A percentile compares a stretch with the other conserved stretches of the same genome.
phyloP scores from a whole-genome alignment of 2,888 invertebrate genomes.

The Ophion obscuratus region DNA sequence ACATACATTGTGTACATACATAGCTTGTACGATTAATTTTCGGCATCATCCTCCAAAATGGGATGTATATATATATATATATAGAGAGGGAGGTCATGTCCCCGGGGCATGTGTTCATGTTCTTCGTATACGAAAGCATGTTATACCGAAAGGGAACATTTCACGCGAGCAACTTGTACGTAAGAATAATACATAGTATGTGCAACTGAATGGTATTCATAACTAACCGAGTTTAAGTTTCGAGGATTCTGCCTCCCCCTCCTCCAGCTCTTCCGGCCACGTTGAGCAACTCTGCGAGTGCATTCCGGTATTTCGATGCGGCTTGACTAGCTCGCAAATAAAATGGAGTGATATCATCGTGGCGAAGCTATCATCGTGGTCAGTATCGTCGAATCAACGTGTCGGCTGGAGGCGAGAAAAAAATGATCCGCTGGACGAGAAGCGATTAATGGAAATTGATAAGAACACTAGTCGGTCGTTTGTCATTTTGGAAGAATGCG shows the following conservation, averaged over 20 bases:
- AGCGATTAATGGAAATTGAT: too few relatives aligned
- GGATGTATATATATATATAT: background rate
- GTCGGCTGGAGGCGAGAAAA: background rate
- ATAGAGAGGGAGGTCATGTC: background rate
- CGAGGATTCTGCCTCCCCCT: background rate
- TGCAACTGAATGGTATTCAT: conserved; percentile 25
- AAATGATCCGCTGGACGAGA: too few relatives aligned
- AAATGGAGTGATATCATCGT: background rate
- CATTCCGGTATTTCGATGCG: conserved; percentile 1
- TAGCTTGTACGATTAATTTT: conserved; percentile 56
- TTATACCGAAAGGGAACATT: conserved; percentile 49
- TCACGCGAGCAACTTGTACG: conserved; percentile 23
- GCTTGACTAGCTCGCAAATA: background rate
- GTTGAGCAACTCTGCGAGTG: conserved; percentile 6
- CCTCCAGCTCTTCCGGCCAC: too few relatives aligned
- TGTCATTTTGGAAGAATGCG: too few relatives aligned
- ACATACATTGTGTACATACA: conserved; percentile 39
- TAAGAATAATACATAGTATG: conserved; percentile 26
- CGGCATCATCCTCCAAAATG: conserved; percentile 38
- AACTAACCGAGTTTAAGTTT: conserved; percentile 38
- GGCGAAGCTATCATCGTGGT: too few relatives aligned
- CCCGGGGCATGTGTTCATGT: conserved; percentile 38
- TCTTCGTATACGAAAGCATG: conserved; percentile 39
- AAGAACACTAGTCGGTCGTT: too few relatives aligned
- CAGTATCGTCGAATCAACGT: background rate